Evolutionary conservation across 2,797 vertebrate genomes (phyloP), one percentile per base, ranked within the genome.

Genomic region (Jordanella pulchra): DNA sequence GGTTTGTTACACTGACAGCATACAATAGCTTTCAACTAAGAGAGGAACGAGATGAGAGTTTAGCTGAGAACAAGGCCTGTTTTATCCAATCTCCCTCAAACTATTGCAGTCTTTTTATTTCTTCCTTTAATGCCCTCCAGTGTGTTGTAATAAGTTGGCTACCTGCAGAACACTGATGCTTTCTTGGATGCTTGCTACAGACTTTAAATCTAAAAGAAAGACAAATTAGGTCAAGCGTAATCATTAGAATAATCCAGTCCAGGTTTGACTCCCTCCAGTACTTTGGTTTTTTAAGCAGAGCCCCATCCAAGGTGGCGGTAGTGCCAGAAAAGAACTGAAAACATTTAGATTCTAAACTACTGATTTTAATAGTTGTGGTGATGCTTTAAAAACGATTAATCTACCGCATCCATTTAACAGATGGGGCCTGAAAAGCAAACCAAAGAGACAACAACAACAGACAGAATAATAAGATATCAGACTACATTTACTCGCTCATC

Each of bases 401-500:
- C 56, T 32, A 78, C 81, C 73, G 72, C 54, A 72, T 12, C 15
- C 69, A 60, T 71, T 79, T 32, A 71, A 45, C 73, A 44, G 27
- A 32, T 69, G 18, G 73, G 66, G 85, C 28, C 63, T 68, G 73
- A 50, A 78, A 48, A 54, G 76, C 63, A 45, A 82, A 77, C 78
- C 25, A 75, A 86, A 91, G 87, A 86, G 82, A 88, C 84, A 88
- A 69, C 35, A 69, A 86, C 53, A 69, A 65, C 75, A 82, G 71
- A 86, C 70, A 73, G 69, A 87, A 80, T 89, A 79, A 80, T 80
- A 87, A 87, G 83, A 81, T 78, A 83, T 76, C 64, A 82, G 87
- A 87, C 80, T 81, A 76, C 70, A 84, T 70, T 18, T 75, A 80
- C 77, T 75, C 45, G 60, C 30, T 64, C 11, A 11, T 63, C 75